These are phyloP conservation scores for Cerceris ruficornis DNA, from an alignment of 2,888 invertebrate species.

Conservation along the genomic window DNA sequence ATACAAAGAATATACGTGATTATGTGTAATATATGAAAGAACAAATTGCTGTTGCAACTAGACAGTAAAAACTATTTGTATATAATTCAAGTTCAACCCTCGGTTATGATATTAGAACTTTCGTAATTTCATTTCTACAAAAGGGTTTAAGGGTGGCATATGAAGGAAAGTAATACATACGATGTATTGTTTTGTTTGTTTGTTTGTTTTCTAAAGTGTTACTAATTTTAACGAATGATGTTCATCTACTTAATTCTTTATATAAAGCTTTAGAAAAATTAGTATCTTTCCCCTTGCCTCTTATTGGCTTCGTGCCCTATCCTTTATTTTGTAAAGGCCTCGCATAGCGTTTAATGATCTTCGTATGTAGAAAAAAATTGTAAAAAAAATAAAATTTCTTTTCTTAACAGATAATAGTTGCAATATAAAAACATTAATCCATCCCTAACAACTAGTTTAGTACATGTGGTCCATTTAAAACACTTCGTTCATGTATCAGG, in stretches of 20 bases:
- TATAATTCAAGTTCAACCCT: conserved; percentile 18
- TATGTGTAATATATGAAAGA: conserved; percentile 31
- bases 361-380: conserved; percentile 12
- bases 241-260: conserved; percentile 33
- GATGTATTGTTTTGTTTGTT: conserved; percentile 15
- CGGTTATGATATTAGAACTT: conserved; percentile 9
- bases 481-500: conserved; percentile 21
- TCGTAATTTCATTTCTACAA: conserved; percentile 26
- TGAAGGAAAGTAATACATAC: conserved; percentile 14
- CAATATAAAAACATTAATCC: background rate
- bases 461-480: conserved; percentile 11
- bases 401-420: conserved; percentile 20
- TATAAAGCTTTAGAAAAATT: conserved; percentile 27
- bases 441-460: conserved; percentile 3
- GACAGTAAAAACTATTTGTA: conserved; percentile 14
- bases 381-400: conserved; percentile 6
- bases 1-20: conserved; percentile 14
- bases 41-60: conserved; percentile 17
- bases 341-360: conserved; percentile 25
- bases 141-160: conserved; percentile 13
- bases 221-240: conserved; percentile 43
- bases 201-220: conserved; percentile 20
- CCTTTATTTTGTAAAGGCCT: conserved; percentile 29
- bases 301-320: conserved; percentile 22
- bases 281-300: conserved; percentile 4